A percentile compares a stretch with the other conserved stretches of the same genome.
Evolutionary conservation across 1,140 invertebrate species (phyloP).

Genomic region (Drosophila pandora): DNA sequence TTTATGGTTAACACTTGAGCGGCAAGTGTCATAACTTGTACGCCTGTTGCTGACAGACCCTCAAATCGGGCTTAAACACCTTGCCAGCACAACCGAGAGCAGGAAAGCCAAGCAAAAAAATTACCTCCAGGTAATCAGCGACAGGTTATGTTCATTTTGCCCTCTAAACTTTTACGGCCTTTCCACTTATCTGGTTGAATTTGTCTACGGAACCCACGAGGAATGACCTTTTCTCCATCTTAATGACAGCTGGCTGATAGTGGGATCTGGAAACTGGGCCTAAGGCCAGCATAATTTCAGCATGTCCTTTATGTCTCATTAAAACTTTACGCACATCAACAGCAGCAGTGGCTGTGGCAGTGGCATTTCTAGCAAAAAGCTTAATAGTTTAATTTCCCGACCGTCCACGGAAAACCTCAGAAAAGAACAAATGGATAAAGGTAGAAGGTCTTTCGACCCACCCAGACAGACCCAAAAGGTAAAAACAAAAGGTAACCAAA

Average conservation of each 20-base stretch:
- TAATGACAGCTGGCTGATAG: constrained; percentile 55
- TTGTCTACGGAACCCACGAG: constrained; percentile 36
- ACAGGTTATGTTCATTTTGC: constrained; percentile 70
- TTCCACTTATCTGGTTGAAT: constrained; percentile 58
- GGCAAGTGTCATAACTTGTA: constrained; percentile 41
- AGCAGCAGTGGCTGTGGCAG: constrained; percentile 8
- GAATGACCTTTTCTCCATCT: constrained; percentile 47
- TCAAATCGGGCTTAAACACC: constrained; percentile 37
- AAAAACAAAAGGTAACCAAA: constrained; percentile 51
- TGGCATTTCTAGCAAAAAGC: constrained; percentile 21
- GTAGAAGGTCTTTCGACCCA: background rate
- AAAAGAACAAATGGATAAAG: constrained; percentile 22
- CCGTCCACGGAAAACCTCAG: constrained; percentile 16
- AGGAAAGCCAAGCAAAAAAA: constrained; percentile 4
- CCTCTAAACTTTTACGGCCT: constrained; percentile 72
- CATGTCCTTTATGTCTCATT: constrained; percentile 68
- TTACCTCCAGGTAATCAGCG: constrained; percentile 68
- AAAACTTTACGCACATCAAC: constrained; percentile 63
- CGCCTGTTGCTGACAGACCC: constrained; percentile 71
- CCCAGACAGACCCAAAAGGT: constrained; percentile 24
- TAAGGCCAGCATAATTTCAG: constrained; percentile 47
- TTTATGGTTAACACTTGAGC: constrained; percentile 48
- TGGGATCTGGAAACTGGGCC: constrained; percentile 17
- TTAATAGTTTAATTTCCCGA: constrained; percentile 77
- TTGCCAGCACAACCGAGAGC: background rate